phyloP scores from a whole-genome alignment of 2,888 invertebrate genomes.

The Drosophila recens region DNA sequence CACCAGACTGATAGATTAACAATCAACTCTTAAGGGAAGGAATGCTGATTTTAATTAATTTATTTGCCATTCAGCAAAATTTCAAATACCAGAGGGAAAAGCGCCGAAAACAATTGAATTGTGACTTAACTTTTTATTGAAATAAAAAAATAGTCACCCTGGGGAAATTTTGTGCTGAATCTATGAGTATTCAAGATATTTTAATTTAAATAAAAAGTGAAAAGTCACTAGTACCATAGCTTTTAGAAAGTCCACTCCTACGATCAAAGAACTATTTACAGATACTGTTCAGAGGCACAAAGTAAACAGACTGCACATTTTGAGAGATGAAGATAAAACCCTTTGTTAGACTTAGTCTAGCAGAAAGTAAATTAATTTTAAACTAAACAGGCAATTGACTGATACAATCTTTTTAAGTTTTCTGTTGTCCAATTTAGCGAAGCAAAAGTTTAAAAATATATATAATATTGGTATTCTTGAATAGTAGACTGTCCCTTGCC shows the following conservation, averaged over 20 bases:
- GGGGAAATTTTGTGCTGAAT: neutral
- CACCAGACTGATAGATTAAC: neutral
- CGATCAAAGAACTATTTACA: neutral
- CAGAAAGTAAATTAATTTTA: conserved; percentile 12
- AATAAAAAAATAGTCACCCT: neutral
- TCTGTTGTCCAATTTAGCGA: neutral
- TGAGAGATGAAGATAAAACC: neutral
- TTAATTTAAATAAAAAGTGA: neutral
- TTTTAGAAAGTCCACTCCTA: neutral
- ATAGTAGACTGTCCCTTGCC: neutral
- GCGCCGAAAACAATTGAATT: neutral
- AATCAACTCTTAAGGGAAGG: neutral
- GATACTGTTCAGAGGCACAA: neutral
- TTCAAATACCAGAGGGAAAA: neutral
- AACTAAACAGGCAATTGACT: conserved; percentile 20
- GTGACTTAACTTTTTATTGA: neutral
- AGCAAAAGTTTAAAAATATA: conserved; percentile 6
- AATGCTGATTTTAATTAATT: neutral
- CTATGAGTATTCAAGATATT: neutral
- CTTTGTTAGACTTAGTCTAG: neutral
- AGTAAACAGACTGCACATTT: neutral
- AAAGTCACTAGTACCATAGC: neutral
- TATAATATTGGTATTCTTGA: conserved; percentile 1
- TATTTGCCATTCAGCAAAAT: neutral
- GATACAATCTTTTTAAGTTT: conserved; percentile 19